These are phyloP conservation scores for Epinotia nisella DNA, from an alignment of 2,888 invertebrate genomes.

Conservation along the genomic window DNA sequence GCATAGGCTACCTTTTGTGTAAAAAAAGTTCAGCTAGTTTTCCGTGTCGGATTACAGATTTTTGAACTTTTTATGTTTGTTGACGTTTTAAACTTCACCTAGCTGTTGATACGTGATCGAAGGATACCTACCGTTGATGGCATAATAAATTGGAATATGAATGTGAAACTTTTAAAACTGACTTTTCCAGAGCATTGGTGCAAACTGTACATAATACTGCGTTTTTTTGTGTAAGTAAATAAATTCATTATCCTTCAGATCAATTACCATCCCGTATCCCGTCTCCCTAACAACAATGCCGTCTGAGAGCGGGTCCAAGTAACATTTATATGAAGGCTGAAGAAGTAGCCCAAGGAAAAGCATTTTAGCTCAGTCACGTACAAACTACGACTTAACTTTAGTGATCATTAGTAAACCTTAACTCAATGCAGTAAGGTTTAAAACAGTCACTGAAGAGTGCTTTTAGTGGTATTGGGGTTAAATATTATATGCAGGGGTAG, in stretches of 20 bases:
- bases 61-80: too few relatives aligned
- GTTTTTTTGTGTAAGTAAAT: too few relatives aligned
- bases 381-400: not conserved
- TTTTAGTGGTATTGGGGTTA: not conserved
- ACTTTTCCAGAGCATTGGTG: too few relatives aligned
- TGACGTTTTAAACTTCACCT: too few relatives aligned
- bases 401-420: not conserved
- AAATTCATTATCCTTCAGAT: not conserved
- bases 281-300: not conserved
- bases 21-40: too few relatives aligned
- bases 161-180: too few relatives aligned
- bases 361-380: constrained; percentile 23
- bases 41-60: too few relatives aligned
- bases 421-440: not conserved
- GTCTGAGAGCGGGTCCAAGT: constrained; percentile 1
- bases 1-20: too few relatives aligned
- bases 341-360: constrained; percentile 29
- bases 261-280: constrained; percentile 2
- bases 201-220: too few relatives aligned
- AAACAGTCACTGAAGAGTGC: not conserved
- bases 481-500: not conserved
- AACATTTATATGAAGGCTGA: constrained; percentile 24
- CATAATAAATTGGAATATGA: too few relatives aligned
- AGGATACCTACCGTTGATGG: too few relatives aligned
- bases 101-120: too few relatives aligned